Conservation (phyloP, 1,140 invertebrate species). For the Macrotrachela quadricornifera region DNA sequence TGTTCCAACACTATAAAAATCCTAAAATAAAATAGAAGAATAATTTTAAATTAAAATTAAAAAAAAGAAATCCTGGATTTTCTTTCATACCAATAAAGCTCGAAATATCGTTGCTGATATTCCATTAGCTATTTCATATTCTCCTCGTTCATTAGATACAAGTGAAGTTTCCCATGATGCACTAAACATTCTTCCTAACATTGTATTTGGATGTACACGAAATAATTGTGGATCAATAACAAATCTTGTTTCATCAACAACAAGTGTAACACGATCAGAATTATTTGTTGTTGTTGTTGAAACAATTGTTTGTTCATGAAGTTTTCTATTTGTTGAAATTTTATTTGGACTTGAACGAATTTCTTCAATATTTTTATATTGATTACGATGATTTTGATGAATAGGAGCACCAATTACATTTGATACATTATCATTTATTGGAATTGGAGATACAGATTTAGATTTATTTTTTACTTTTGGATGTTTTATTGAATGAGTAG, state of each 20-base stretch:
- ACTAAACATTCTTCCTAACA: slow-evolving; percentile 88
- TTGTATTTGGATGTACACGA: slow-evolving; percentile 69
- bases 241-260: slow-evolving; percentile 78
- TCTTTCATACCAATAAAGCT: slow-evolving; percentile 54
- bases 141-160: slow-evolving; percentile 64
- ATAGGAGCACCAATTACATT: too few species aligned
- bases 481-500: too few species aligned
- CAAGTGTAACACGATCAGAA: slow-evolving; percentile 44
- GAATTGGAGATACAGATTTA: too few species aligned
- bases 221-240: slow-evolving; percentile 72
- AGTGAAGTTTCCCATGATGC: slow-evolving; percentile 62
- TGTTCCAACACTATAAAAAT: slow-evolving; percentile 72
- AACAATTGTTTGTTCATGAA: too few species aligned
- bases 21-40: slow-evolving; percentile 30
- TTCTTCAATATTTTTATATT: too few species aligned
- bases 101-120: slow-evolving; percentile 83
- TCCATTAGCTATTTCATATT: slow-evolving; percentile 93
- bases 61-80: too few species aligned
- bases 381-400: too few species aligned
- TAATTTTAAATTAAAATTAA: background rate
- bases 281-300: background rate
- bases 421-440: too few species aligned
- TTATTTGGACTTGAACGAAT: too few species aligned
- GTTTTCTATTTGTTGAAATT: too few species aligned
- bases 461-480: too few species aligned